A percentile compares a stretch with the other conserved stretches of the same genome.
Conservation (phyloP, 2,888 invertebrate genomes). For the Apantesis nais region DNA sequence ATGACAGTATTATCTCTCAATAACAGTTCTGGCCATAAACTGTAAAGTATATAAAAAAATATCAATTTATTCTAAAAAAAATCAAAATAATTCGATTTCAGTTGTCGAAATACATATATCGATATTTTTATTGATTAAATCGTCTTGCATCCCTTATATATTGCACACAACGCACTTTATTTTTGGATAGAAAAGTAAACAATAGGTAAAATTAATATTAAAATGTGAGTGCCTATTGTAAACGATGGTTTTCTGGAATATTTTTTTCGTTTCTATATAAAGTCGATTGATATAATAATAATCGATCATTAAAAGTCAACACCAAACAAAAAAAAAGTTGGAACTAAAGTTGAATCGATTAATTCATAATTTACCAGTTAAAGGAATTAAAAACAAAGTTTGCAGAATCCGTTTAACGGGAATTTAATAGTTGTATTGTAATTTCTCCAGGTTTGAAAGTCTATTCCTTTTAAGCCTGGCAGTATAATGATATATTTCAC, state of each 20-base stretch:
- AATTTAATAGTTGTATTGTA: too few relatives aligned
- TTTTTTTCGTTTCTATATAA: too few relatives aligned
- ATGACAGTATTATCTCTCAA: neutral
- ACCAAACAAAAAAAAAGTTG: too few relatives aligned
- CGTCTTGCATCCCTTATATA: neutral
- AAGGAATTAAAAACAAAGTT: neutral
- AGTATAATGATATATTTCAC: too few relatives aligned
- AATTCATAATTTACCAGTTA: too few relatives aligned
- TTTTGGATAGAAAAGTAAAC: neutral
- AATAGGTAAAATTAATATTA: neutral
- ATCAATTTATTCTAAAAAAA: neutral
- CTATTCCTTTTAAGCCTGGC: too few relatives aligned
- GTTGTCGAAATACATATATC: neutral
- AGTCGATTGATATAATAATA: neutral
- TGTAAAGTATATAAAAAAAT: neutral
- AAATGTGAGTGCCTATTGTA: neutral
- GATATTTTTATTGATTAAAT: neutral
- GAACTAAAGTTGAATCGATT: too few relatives aligned
- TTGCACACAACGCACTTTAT: neutral
- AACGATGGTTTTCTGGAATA: neutral
- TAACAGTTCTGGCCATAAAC: neutral
- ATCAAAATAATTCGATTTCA: neutral
- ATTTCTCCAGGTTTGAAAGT: neutral
- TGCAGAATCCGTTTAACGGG: too few relatives aligned
- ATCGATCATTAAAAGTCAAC: too few relatives aligned